Evolutionary conservation across 1,140 invertebrate species (phyloP), one percentile per base, ranked within the genome.

Genomic region (Lanistes nyassanus): DNA sequence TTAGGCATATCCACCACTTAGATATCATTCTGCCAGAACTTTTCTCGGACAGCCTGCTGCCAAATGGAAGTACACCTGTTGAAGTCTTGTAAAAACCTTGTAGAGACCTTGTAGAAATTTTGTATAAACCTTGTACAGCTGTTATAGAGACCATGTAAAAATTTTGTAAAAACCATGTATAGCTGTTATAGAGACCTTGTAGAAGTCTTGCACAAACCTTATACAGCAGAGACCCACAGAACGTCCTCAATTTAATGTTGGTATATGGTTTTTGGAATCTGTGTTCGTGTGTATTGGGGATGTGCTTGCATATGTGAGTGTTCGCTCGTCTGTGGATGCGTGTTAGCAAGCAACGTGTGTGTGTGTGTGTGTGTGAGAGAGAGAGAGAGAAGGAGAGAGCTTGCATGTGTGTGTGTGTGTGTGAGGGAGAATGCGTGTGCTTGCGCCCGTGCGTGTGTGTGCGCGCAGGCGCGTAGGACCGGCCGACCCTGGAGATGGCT

Each of bases 391-490:
- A 26, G 23, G 13, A n/a, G 36, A 23, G 65, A 42, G 65, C n/a
- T 36, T 67, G 65, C 13, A 26, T 67, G 65, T 65, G 65, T 67
- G 36, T 69, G 66, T 69, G 42, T 53, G 66, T 69, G 66, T 26
- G 6, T 31, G 66, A 1, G 42, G 2, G 65, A 11, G 36, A 42
- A 42, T 39, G 65, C 47, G 36, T 39, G 65, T 67, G 34, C 21
- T 16, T 67, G 65, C 21, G 65, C 29, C 21, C 9, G 36, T 67
- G 65, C 47, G 36, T 67, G 65, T 47, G 66, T 47, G 42, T 26
- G 42, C 2, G 42, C 21, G 42, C 21, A 26, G 34, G 66, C 34
- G 39, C 31, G 66, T 26, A 51, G 26, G 42, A 53, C 42, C 16
- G 42, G 21, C 26, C 29, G 66, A 31, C 16, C 34, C 42, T 69